Evolutionary conservation across 1,140 invertebrate genomes (phyloP).

Genomic region (Drosophila quadrilineata): DNA sequence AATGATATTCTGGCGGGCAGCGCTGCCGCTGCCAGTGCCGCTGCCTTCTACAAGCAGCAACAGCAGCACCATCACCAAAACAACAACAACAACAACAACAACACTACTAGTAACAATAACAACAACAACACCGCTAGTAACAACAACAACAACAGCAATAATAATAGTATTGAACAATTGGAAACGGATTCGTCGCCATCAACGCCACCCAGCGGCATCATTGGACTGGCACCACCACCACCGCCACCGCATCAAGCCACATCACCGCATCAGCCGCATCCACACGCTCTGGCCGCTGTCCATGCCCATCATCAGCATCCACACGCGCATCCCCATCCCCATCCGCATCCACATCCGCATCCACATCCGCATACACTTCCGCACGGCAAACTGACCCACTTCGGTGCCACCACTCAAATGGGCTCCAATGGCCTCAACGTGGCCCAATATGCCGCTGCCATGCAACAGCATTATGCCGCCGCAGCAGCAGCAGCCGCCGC

Average conservation of each 20-base stretch:
- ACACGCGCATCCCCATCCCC: conserved; percentile 30
- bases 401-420: conserved; percentile 44
- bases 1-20: conserved; percentile 88
- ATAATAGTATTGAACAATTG: conserved; percentile 34
- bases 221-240: conserved; percentile 24
- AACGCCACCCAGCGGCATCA: conserved; percentile 3
- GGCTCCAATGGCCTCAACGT: conserved; percentile 69
- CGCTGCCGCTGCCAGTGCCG: conserved; percentile 68
- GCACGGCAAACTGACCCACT: conserved; percentile 40
- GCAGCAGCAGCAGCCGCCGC: conserved; percentile 68
- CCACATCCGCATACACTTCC: conserved; percentile 35
- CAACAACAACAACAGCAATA: conserved; percentile 32
- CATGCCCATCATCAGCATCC: conserved; percentile 14
- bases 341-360: conserved; percentile 39
- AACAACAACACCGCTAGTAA: conserved; percentile 38
- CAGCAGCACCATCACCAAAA: conserved; percentile 60
- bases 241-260: conserved; percentile 17
- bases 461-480: conserved; percentile 75
- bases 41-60: conserved; percentile 68
- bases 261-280: conserved; percentile 19
- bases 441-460: conserved; percentile 73
- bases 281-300: conserved; percentile 9
- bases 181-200: conserved; percentile 21
- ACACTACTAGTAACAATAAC: conserved; percentile 40
- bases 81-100: conserved; percentile 44